Base-by-base conservation (phyloP, 2,113 vertebrate genomes). In the Microtus montanus region DNA sequence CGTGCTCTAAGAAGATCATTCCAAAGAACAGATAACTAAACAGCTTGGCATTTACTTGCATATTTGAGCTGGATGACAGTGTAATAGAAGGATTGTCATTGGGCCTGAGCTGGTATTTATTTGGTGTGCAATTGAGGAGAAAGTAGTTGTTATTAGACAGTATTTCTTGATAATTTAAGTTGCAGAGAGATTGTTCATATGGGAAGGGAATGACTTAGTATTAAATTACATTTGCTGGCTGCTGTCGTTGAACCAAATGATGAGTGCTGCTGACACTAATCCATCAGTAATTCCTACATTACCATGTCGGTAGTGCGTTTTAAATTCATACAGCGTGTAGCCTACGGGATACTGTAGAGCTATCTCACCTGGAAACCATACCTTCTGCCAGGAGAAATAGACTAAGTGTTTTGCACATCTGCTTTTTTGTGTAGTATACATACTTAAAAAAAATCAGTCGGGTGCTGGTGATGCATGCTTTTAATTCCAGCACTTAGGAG, bases 161-260 rank as follows among this genome's bases (percentile, higher is more conserved):
- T 96, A 20, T 90, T 92, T 28, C 30, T 20, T 93, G 70, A 44
- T 77, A 87, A 70, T 71, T 66, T 80, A 84, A 61, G 28, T 96
- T 86, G 78, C 12, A 78, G 28, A 83, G 63, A 84, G 3, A 63
- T 14, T 83, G 64, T 70, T 82, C 9, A 68, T 68, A 49, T 49
- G 44, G 64, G 41, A 70, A 70, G 41, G 20, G 64, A 86, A 49
- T 86, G 30, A 86, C 83, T 84, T 64, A 44, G 19, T 35, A 85
- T 33, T 66, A 66, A 66, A 33, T 44, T 66, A 44, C 63, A 68
- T 86, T 64, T 80, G 47, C 35, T 90, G 22, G 2, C 20, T 88
- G 20, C 33, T 78, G 63, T 7, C 73, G 7, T 75, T 87, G 80
- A 90, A 24, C 49, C n/a, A 86, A 79, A 77, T 58, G 24, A 77